Evolutionary conservation across 2,113 vertebrate genomes (phyloP).

Genomic region (Rutilus rutilus): DNA sequence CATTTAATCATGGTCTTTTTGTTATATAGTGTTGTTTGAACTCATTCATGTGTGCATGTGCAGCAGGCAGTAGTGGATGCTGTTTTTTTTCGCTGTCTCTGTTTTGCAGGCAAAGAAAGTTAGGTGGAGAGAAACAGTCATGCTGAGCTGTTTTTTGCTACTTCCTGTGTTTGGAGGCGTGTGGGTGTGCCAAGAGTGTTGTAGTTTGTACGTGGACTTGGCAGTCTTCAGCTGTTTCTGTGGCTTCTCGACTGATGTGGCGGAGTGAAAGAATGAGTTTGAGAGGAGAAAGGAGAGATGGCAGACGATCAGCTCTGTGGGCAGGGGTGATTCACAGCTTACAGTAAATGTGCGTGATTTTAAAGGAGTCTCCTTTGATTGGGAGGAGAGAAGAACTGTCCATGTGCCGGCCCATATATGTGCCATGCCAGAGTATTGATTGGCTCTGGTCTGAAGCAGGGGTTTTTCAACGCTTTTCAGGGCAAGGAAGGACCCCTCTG

Average conservation of each 20-base stretch:
- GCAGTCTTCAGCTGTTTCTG: constrained; percentile 35
- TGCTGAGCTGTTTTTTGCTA: constrained; percentile 52
- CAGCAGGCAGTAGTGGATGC: not conserved
- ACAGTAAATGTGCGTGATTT: constrained; percentile 66
- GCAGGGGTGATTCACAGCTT: constrained; percentile 77
- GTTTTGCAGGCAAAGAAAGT: constrained; percentile 30
- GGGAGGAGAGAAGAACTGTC: not conserved
- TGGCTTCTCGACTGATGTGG: constrained; percentile 64
- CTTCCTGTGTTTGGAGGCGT: constrained; percentile 67
- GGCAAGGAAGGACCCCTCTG: no score
- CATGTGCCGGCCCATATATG: not conserved
- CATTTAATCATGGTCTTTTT: constrained; percentile 8
- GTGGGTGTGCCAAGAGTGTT: constrained; percentile 27
- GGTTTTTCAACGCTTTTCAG: no score
- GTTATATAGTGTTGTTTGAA: not conserved
- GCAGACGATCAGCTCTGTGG: constrained; percentile 73
- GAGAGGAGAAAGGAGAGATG: constrained; percentile 62
- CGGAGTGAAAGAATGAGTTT: constrained; percentile 60
- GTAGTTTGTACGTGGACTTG: constrained; percentile 58
- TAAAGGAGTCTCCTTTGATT: constrained; percentile 10
- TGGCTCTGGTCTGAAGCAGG: not conserved
- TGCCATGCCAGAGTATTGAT: constrained; percentile 3
- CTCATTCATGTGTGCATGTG: constrained; percentile 26
- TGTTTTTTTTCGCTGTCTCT: constrained; percentile 45
- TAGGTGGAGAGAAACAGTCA: not conserved